phyloP scores from a whole-genome alignment of 2,888 invertebrate species.

The Leptopilina drosophilae region DNA sequence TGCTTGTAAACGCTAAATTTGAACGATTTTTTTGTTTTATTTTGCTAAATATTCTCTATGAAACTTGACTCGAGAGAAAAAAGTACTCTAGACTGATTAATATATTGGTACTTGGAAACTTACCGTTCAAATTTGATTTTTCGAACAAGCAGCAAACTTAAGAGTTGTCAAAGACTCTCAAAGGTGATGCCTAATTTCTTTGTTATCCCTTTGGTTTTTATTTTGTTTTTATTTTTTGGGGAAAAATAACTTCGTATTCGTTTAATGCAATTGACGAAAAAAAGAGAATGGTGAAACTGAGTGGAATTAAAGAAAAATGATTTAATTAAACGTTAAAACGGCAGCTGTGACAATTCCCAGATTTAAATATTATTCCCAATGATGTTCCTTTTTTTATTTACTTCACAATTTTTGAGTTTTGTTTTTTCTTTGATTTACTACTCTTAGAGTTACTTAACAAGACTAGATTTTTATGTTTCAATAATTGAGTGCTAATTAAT shows the following conservation, averaged over 20 bases:
- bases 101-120: constrained; percentile 8
- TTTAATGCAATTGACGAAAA: constrained; percentile 24
- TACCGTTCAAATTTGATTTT: constrained; percentile 14
- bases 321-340: constrained; percentile 51
- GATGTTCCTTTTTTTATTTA: constrained; percentile 71
- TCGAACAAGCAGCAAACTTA: constrained; percentile 7
- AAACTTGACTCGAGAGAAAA: neutral
- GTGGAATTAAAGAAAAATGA: neutral
- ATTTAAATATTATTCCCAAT: constrained; percentile 71
- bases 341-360: constrained; percentile 68
- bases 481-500: constrained; percentile 70
- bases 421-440: constrained; percentile 68
- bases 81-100: constrained; percentile 7
- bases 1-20: constrained; percentile 45
- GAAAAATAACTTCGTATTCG: constrained; percentile 23
- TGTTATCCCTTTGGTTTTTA: constrained; percentile 11
- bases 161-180: constrained; percentile 10
- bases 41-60: neutral
- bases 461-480: constrained; percentile 71
- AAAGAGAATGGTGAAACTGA: constrained; percentile 32
- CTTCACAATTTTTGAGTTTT: constrained; percentile 69
- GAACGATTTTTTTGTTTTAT: constrained; percentile 37
- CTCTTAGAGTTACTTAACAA: constrained; percentile 69
- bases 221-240: constrained; percentile 10
- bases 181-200: constrained; percentile 31